Evolutionary conservation across 2,113 vertebrate genomes (phyloP).

Genomic region (Neopipo cinnamomea): DNA sequence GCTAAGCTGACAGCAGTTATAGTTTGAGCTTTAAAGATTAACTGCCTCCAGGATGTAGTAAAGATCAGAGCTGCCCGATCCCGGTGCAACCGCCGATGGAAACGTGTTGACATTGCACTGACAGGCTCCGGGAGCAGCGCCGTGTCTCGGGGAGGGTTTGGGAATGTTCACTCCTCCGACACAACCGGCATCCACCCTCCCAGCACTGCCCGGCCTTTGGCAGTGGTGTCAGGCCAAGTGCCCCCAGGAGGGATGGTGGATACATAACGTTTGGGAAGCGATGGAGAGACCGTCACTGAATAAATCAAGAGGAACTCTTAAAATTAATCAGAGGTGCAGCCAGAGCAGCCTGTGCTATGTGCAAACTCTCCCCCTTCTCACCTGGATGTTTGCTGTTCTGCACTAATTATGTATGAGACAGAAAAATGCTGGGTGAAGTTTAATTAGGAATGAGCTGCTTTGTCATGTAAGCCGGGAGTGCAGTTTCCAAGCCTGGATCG

Average conservation of each 20-base stretch:
- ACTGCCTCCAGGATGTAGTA: background rate
- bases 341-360: background rate
- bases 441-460: constrained; percentile 21
- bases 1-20: background rate
- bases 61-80: background rate
- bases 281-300: background rate
- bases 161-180: fast-evolving
- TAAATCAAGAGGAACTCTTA: background rate
- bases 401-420: background rate
- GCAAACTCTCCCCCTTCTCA: background rate
- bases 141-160: fast-evolving
- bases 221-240: fast-evolving
- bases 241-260: background rate
- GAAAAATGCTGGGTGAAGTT: background rate
- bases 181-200: background rate
- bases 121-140: background rate
- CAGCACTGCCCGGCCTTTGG: fast-evolving
- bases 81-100: background rate
- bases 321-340: background rate
- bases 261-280: fast-evolving
- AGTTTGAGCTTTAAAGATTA: background rate
- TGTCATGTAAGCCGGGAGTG: background rate
- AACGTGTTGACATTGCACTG: background rate
- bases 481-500: background rate
- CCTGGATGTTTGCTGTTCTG: background rate